A percentile compares a stretch with the other conserved stretches of the same genome.
phyloP scores from a whole-genome alignment of 1,140 invertebrate genomes.

The Drosophila bocqueti region DNA sequence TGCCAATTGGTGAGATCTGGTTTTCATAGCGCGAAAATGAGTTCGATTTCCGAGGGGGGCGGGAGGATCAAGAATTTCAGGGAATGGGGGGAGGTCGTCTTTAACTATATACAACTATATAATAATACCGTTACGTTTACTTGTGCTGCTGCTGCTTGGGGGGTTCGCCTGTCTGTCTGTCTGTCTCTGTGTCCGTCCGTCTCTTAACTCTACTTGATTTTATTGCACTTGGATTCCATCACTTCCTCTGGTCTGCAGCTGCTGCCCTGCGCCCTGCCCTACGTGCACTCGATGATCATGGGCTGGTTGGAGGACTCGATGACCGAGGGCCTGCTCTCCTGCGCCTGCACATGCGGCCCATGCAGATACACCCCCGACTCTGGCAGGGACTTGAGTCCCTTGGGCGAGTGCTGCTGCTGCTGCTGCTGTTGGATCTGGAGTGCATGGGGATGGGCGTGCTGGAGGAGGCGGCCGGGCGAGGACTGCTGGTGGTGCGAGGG shows the following conservation, averaged over 20 bases:
- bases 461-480: conserved; percentile 87
- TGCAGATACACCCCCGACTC: conserved; percentile 82
- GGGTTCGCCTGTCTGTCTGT: conserved; percentile 7
- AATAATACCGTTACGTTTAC: conserved; percentile 82
- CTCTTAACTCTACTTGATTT: conserved; percentile 50
- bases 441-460: conserved; percentile 84
- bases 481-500: conserved; percentile 85
- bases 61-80: conserved; percentile 13
- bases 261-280: conserved; percentile 62
- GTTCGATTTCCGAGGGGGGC: conserved; percentile 12
- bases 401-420: conserved; percentile 60
- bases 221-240: conserved; percentile 80
- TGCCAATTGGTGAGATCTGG: conserved; percentile 84
- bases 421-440: conserved; percentile 72
- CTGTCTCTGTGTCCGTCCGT: conserved; percentile 50
- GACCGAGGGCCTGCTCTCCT: conserved; percentile 91
- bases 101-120: conserved; percentile 74
- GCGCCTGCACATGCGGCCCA: conserved; percentile 85
- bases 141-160: conserved; percentile 59
- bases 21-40: conserved; percentile 76
- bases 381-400: conserved; percentile 66
- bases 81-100: conserved; percentile 3
- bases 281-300: conserved; percentile 95
- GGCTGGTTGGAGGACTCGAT: conserved; percentile 93
- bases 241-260: conserved; percentile 44